A percentile compares a stretch with the other conserved stretches of the same genome.
Conservation (phyloP, 2,888 invertebrate species). For the Aphodius granarius region DNA sequence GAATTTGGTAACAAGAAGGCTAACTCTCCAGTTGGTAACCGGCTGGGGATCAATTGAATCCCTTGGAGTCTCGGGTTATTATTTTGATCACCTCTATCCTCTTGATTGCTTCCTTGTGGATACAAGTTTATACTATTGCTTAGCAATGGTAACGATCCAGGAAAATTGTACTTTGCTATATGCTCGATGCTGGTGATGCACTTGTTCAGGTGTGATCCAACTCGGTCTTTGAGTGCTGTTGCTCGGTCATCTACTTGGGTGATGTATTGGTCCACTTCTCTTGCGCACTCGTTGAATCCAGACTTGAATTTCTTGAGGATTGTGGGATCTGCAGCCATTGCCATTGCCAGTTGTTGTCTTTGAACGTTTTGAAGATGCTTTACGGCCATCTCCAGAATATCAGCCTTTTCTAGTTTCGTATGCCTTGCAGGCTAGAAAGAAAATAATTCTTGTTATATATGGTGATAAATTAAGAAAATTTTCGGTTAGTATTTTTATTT, state of each 20-base stretch:
- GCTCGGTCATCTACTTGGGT: conserved; percentile 79
- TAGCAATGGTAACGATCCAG: conserved; percentile 42
- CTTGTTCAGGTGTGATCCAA: conserved; percentile 76
- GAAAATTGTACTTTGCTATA: conserved; percentile 47
- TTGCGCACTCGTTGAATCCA: conserved; percentile 87
- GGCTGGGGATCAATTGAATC: conserved; percentile 67
- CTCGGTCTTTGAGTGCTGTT: conserved; percentile 68
- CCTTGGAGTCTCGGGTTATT: conserved; percentile 60
- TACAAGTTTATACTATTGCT: conserved; percentile 33
- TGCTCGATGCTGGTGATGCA: conserved; percentile 66
- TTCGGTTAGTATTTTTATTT: too few relatives aligned
- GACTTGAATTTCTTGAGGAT: conserved; percentile 83
- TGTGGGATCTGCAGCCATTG: conserved; percentile 81
- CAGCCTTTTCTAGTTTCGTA: conserved; percentile 94
- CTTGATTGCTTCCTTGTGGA: conserved; percentile 27
- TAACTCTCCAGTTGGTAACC: conserved; percentile 66
- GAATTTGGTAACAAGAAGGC: conserved; percentile 66
- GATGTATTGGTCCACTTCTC: conserved; percentile 78
- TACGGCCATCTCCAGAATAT: conserved; percentile 93
- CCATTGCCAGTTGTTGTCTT: conserved; percentile 80
- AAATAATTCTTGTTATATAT: neutral
- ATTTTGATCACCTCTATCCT: conserved; percentile 54
- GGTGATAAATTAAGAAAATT: too few relatives aligned
- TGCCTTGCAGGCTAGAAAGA: conserved; percentile 81
- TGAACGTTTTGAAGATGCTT: conserved; percentile 89